Base-by-base conservation (phyloP, 2,888 invertebrate species). In the Brenthis ino region DNA sequence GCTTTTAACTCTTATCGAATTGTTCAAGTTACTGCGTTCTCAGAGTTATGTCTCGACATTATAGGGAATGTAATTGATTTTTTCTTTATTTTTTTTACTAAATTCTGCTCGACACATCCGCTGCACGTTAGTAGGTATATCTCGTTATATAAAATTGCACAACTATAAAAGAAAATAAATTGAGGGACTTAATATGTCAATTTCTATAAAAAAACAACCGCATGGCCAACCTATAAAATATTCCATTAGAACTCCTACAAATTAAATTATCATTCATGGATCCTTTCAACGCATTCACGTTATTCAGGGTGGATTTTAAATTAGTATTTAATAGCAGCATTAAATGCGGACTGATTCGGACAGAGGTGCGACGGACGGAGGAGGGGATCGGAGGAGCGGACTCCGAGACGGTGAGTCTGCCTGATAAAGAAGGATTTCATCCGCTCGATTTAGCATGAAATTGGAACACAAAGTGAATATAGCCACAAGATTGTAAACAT, bases 391-490 rank as follows among this genome's bases (percentile, higher is more conserved):
- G 77, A 77, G 79, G 77, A 69, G 72, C 78, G 77, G 76, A 75
- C 78, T 76, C 72, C 88, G 89, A 88, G 91, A 91, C 92, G 89
- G 86, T 83, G 78, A 87, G 91, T 91, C 91, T 92, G 88, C 87
- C 82, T 88, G 91, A 91, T 91, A 91, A 91, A 91, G 83, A 85
- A 90, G 85, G 85, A 89, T 93, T 91, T 91, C 87, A 90, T 89
- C 88, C 91, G 89, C 89, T 89, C 89, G 89, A 92, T 93, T 93
- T 93, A 93, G 91, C 93, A 92, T 92, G 92, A 93, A 93, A 93
- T 93, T 93, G 92, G 90, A 91, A 91, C 87, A 92, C 93, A 93
- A 92, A 91, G 93, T 92, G 93, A 91, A 92, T 93, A 92, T 92
- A 92, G 91, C 91, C 90, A 91, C 92, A 89, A 89, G 91, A 92